phyloP scores from a whole-genome alignment of 2,888 invertebrate species.

The Frankliniella intonsa region DNA sequence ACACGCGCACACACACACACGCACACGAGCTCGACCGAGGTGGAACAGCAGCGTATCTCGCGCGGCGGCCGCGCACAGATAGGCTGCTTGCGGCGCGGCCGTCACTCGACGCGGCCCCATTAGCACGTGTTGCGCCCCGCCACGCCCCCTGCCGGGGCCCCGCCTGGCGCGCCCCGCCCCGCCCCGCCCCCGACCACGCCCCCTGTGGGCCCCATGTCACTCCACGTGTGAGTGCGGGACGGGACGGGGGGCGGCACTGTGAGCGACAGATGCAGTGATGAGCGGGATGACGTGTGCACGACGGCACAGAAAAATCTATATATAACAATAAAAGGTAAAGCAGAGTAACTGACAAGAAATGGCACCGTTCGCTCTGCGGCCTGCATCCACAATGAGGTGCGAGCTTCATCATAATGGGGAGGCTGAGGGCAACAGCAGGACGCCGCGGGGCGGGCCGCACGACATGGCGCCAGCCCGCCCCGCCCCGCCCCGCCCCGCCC shows the following conservation, averaged over 20 bases:
- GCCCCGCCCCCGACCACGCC: background rate
- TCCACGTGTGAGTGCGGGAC: background rate
- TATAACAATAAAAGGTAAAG: too few species aligned
- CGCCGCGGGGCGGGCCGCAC: too few species aligned
- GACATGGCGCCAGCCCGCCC: too few species aligned
- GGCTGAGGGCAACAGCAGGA: background rate
- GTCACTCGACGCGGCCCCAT: background rate
- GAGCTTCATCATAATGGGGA: background rate
- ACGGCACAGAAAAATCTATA: too few species aligned
- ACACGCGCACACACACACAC: background rate
- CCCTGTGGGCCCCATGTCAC: background rate
- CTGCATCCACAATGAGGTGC: background rate
- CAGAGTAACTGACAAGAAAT: background rate
- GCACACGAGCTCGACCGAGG: background rate
- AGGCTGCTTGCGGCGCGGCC: background rate
- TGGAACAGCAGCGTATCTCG: too few species aligned
- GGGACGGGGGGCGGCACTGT: too few species aligned
- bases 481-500: too few species aligned
- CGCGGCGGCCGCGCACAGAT: too few species aligned
- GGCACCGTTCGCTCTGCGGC: background rate
- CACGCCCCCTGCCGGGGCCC: background rate
- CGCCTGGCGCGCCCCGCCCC: background rate
- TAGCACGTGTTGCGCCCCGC: background rate
- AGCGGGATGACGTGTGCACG: background rate
- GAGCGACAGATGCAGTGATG: conserved; percentile 14